Percentiles rank a stretch among this genome's conserved stretches.
Conservation (phyloP, 2,113 vertebrate species). For the Macroglossus sobrinus region DNA sequence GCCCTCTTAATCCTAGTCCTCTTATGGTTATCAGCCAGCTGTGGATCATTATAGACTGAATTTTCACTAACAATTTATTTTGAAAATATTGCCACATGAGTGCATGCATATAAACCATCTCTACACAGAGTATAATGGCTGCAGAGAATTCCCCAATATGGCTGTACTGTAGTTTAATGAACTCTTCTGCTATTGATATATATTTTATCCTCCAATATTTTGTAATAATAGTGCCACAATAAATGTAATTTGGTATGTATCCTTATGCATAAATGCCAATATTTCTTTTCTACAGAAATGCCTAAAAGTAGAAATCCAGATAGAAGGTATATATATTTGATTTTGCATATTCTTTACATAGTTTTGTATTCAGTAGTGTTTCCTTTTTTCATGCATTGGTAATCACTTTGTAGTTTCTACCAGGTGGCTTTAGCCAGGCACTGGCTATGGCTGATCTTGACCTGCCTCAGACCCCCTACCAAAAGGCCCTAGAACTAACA, state of each 20-base stretch:
- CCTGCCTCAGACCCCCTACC: too few species aligned
- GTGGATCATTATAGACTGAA: not conserved
- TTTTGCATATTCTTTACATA: not conserved
- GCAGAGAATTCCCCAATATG: not conserved
- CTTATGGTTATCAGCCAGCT: not conserved
- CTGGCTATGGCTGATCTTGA: too few species aligned
- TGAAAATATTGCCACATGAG: constrained; percentile 7
- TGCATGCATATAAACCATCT: not conserved
- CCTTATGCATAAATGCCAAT: not conserved
- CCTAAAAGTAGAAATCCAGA: not conserved
- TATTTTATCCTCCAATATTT: not conserved
- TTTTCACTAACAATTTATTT: not conserved
- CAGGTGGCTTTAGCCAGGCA: too few species aligned
- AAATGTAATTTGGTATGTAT: not conserved
- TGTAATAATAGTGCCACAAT: not conserved
- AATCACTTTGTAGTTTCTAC: too few species aligned
- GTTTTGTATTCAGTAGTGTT: not conserved
- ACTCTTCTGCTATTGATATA: not conserved
- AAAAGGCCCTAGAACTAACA: too few species aligned
- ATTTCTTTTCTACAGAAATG: not conserved
- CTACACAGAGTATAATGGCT: not conserved
- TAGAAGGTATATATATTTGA: not conserved
- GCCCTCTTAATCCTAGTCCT: not conserved
- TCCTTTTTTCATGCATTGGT: not conserved
- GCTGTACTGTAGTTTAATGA: not conserved